Percentiles rank a stretch among this genome's conserved stretches.
phyloP scores from a whole-genome alignment of 2,113 vertebrate species.

The Egretta garzetta region DNA sequence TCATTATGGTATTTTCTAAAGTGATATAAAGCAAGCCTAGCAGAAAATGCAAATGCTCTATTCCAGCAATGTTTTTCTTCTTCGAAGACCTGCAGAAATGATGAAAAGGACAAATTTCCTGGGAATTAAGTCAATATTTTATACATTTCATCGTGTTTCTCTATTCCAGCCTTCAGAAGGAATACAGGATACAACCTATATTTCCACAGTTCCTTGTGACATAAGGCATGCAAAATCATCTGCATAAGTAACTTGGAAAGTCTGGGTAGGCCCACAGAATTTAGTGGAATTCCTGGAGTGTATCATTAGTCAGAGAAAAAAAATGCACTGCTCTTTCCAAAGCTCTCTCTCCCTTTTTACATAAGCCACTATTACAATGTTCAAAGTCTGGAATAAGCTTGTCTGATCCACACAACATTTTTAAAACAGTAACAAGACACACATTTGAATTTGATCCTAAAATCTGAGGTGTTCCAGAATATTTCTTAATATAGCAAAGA shows the following conservation, averaged over 20 bases:
- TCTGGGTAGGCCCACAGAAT: neutral
- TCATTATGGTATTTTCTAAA: conserved; percentile 27
- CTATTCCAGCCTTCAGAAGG: neutral
- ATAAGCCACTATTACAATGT: neutral
- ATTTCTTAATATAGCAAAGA: neutral
- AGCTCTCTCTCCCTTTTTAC: neutral
- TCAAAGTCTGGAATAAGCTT: neutral
- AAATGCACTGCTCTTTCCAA: neutral
- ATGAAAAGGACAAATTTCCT: neutral
- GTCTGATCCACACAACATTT: neutral
- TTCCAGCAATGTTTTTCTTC: neutral
- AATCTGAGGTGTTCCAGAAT: neutral
- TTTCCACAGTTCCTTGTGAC: neutral
- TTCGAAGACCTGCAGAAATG: neutral
- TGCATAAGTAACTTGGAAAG: neutral
- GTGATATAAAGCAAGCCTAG: neutral
- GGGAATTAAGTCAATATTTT: conserved; percentile 31
- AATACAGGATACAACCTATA: neutral
- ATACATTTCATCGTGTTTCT: neutral
- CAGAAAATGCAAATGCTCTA: neutral
- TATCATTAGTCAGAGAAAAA: neutral
- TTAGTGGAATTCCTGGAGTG: neutral
- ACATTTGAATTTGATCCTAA: neutral
- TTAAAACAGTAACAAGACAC: neutral
- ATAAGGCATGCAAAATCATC: neutral